These are phyloP conservation scores for Diplodus puntazzo DNA, from an alignment of 2,797 vertebrate species.

Conservation along the genomic window DNA sequence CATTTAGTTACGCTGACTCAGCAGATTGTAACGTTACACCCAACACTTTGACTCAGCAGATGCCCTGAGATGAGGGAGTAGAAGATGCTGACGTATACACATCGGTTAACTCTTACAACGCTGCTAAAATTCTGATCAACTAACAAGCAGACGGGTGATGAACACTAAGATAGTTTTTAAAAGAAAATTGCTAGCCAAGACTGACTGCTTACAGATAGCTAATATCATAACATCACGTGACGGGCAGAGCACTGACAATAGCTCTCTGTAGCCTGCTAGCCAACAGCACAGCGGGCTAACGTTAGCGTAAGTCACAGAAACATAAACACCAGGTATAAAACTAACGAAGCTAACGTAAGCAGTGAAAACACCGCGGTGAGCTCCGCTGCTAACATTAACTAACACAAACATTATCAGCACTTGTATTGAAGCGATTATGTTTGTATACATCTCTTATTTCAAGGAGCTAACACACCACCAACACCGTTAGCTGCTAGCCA, in stretches of 20 bases:
- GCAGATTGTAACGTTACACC: no score
- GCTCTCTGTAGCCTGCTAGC: neutral
- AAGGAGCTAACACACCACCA: neutral
- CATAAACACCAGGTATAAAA: neutral
- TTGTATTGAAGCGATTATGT: neutral
- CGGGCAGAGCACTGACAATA: neutral
- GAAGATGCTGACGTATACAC: no score
- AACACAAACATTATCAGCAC: neutral
- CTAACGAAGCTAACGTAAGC: no score
- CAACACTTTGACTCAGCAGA: no score
- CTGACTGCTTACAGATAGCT: neutral
- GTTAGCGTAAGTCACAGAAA: neutral
- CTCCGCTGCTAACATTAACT: neutral
- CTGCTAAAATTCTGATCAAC: no score
- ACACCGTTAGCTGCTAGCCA: conserved; percentile 48
- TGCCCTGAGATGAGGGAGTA: no score
- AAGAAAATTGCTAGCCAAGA: no score
- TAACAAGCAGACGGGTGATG: no score
- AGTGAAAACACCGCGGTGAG: no score
- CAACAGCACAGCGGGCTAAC: neutral
- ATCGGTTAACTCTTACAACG: no score
- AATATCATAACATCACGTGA: conserved; percentile 8
- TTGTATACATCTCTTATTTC: neutral
- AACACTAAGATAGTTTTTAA: no score
- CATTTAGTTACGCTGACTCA: no score